Base-by-base conservation (phyloP, 2,113 vertebrate genomes). In the Neofelis nebulosa region DNA sequence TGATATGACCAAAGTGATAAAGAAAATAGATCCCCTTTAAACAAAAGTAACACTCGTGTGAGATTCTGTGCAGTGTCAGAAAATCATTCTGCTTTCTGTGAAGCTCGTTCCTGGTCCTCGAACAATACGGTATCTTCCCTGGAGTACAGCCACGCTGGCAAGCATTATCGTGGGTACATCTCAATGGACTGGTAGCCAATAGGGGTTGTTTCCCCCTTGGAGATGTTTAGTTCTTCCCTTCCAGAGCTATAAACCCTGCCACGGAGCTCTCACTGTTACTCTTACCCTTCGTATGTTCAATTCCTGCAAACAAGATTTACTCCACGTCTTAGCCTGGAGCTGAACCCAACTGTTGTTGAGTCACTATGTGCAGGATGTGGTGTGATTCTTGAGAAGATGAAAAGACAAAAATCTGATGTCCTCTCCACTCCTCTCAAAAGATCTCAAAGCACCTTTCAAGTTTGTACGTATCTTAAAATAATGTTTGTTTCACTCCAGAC, bases 391-490 rank as follows among this genome's bases (percentile, higher is more conserved):
- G 21, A 82, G 50, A 63, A 87, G 55, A 81, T 69, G 31, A 82
- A 89, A 86, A 84, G n/a, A 14, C 25, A 73, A 63, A 78, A 36
- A n/a, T 31, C 45, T 78, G 16, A 41, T 73, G 87, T 74, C 36
- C 9, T 85, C 38, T 50, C 25, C 52, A 21, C 65, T 87, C 78
- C 15, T 83, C 66, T 80, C 71, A 29, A 89, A 57, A 85, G 61
- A 85, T 80, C 55, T 89, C 50, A 78, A 80, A 16, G 21, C 0
- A 31, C 48, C 31, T 61, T 94, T 82, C 29, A 71, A 63, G n/a
- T 92, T 96, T 95, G 65, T 66, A 11, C 68, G 48, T 14, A 48
- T 69, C 86, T 81, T 97, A 81, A 94, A 84, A 82, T 89, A 83
- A 80, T 73, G 33, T 94, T 94, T 82, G 76, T 65, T 65, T 66